Evolutionary conservation across 2,797 vertebrate species (phyloP).

Genomic region (Sebastes paucispinis): DNA sequence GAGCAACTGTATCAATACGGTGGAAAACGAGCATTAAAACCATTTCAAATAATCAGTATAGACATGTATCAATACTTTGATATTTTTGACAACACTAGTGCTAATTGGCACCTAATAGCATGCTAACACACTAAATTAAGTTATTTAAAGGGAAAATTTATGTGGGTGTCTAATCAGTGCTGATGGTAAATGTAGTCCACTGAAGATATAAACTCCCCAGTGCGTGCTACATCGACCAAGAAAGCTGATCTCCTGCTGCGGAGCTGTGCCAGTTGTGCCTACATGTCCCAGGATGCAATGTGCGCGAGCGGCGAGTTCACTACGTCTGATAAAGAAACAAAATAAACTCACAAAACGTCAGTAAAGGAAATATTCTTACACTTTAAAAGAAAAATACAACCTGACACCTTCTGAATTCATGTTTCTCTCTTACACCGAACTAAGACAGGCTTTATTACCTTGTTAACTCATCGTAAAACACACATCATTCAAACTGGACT

Average conservation of each 20-base stretch:
- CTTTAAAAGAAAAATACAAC: no score
- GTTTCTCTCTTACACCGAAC: no score
- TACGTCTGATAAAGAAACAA: neutral
- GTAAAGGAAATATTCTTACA: no score
- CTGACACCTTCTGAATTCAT: no score
- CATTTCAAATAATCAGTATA: no score
- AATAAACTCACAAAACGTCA: no score
- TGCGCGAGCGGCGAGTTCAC: neutral
- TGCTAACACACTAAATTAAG: neutral
- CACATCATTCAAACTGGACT: neutral
- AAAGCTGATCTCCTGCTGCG: neutral
- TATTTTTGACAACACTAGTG: no score
- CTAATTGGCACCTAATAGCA: neutral
- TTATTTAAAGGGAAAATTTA: neutral
- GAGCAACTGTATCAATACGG: no score
- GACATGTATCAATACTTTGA: no score
- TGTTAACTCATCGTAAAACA: neutral
- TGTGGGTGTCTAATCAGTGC: neutral
- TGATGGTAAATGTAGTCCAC: neutral
- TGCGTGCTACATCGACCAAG: neutral
- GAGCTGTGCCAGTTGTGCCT: neutral
- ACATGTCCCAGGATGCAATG: neutral
- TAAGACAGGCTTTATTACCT: no score
- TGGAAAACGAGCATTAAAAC: no score
- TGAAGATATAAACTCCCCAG: neutral